Evolutionary conservation across 2,797 vertebrate genomes (phyloP).

Genomic region (Clamator glandarius): DNA sequence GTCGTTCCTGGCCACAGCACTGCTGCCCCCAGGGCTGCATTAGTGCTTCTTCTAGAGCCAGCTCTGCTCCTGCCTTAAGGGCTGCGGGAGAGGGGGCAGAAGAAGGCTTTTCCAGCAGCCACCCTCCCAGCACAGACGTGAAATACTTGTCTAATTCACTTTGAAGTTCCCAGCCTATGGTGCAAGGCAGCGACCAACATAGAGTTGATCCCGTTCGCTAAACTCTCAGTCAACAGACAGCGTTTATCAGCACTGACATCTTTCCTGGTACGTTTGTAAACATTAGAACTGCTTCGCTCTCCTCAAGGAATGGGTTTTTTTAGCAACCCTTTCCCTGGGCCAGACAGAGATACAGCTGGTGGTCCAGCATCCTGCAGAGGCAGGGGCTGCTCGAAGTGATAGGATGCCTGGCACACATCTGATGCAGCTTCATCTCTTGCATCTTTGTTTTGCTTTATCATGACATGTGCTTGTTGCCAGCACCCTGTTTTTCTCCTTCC

Average conservation of each 20-base stretch:
- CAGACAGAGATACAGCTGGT: neutral
- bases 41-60: slow-evolving; percentile 14
- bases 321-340: neutral
- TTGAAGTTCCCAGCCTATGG: slow-evolving; percentile 25
- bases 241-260: neutral
- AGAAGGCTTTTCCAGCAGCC: slow-evolving; percentile 27
- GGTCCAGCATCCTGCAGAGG: neutral
- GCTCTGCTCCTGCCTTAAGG: neutral
- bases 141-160: slow-evolving; percentile 11
- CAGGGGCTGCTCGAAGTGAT: neutral
- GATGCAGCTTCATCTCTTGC: neutral
- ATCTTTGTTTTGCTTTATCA: neutral
- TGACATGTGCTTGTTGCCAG: neutral
- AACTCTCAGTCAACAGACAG: neutral
- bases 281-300: neutral
- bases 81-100: neutral
- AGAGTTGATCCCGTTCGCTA: neutral
- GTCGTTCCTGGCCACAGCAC: slow-evolving; percentile 1
- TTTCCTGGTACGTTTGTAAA: neutral
- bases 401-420: neutral
- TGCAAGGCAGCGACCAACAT: neutral
- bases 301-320: neutral
- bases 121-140: neutral
- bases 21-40: slow-evolving; percentile 9
- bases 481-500: neutral